A percentile compares a stretch with the other conserved stretches of the same genome.
phyloP scores from a whole-genome alignment of 2,113 vertebrate species.

The Sceloporus tristichus region DNA sequence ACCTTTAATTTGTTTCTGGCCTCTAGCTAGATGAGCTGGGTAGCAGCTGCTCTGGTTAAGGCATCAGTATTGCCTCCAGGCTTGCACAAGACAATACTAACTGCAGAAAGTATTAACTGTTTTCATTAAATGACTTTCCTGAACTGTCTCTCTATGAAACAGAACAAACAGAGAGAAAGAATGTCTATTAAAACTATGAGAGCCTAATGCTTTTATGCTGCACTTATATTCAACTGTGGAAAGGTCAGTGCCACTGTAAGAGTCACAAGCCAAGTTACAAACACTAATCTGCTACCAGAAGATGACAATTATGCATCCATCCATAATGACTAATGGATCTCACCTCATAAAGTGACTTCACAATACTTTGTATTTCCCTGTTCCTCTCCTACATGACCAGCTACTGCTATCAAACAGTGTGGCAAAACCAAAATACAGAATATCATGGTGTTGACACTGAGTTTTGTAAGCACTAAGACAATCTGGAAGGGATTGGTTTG shows the following conservation, averaged over 20 bases:
- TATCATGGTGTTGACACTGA: neutral
- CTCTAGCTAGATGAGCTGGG: neutral
- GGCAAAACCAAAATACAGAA: neutral
- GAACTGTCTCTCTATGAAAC: neutral
- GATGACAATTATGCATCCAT: neutral
- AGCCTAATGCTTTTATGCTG: neutral
- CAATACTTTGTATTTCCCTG: neutral
- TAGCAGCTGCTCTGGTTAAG: neutral
- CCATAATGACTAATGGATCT: neutral
- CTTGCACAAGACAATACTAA: neutral
- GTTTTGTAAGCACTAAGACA: neutral
- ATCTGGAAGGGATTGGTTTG: neutral
- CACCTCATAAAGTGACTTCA: neutral
- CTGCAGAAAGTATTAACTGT: neutral
- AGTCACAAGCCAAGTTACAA: neutral
- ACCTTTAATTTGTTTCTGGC: neutral
- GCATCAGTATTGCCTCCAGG: neutral
- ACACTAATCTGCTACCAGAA: neutral
- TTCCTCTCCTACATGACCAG: neutral
- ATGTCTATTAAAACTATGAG: neutral
- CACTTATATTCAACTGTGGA: neutral
- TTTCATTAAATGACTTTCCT: neutral
- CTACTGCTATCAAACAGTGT: neutral
- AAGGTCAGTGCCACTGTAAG: neutral
- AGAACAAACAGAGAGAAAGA: neutral